Evolutionary conservation across 2,888 invertebrate genomes (phyloP).

Genomic region (Rotaria macrura): DNA sequence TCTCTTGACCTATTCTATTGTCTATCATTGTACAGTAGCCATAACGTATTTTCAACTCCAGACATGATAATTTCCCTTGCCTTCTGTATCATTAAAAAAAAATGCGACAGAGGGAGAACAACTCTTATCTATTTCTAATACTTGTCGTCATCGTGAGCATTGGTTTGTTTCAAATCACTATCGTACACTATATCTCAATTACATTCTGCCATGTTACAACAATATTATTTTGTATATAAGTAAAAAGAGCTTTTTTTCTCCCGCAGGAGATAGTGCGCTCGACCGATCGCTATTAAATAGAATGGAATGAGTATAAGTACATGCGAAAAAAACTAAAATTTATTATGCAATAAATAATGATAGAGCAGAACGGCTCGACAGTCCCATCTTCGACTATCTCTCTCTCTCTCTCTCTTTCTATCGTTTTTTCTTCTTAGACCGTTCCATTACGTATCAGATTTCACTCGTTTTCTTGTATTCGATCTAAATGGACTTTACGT

Average conservation of each 20-base stretch:
- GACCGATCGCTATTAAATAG: neutral
- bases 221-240: neutral
- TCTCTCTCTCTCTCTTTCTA: neutral
- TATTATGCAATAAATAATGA: slow-evolving; percentile 1
- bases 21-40: neutral
- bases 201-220: neutral
- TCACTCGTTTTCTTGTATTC: neutral
- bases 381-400: neutral
- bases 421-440: neutral
- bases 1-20: neutral
- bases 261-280: neutral
- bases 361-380: neutral
- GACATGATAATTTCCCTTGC: slow-evolving; percentile 1
- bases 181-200: neutral
- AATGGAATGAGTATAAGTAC: neutral
- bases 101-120: neutral
- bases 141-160: neutral
- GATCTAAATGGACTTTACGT: neutral
- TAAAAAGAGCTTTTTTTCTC: neutral
- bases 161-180: neutral
- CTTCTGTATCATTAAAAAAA: neutral
- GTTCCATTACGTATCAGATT: neutral
- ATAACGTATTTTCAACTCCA: neutral
- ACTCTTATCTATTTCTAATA: neutral
- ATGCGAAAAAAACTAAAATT: neutral